Base-by-base conservation (phyloP, 1,140 invertebrate genomes). In the Drosophila nasuta region DNA sequence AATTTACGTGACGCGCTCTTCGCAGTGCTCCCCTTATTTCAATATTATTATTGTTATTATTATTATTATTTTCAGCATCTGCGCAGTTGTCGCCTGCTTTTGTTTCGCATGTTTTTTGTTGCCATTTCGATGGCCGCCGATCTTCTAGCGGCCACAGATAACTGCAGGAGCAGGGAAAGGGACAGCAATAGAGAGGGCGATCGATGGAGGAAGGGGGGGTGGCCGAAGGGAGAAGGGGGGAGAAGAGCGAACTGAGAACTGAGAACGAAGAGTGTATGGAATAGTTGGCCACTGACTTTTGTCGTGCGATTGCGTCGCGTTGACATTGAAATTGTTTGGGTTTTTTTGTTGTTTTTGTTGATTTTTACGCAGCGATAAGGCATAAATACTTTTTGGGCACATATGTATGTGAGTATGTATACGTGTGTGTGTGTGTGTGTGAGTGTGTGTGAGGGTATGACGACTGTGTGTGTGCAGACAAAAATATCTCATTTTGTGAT, bases 291-390 rank as follows among this genome's bases (percentile, higher is more conserved):
- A 86, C 82, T 81, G 78, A 86, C 82, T 86, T 85, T 86, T 76
- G 82, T 79, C 81, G 76, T 74, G 46, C 58, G 54, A 68, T 81
- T 79, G 64, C 52, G 57, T 38, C 76, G 85, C 81, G 81, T 83
- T 89, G 85, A 89, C 85, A 89, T 89, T 89, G 85, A 89, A 89
- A 89, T 89, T 81, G 83, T 89, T 83, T 89, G 71, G 67, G 85
- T 72, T 89, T 81, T 74, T 54, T 41, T 35, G 58, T 43, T 60
- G 52, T 82, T 74, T 70, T 65, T 89, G 85, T 89, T 81, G 85
- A 89, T 89, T 87, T 81, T 72, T 74, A 81, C 81, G 78, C 85
- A 81, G 81, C 85, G 85, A 88, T 88, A 88, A 88, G 85, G 76
- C 85, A 79, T 65, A 79, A 82, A 88, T 81, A 82, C 86, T 74